A percentile compares a stretch with the other conserved stretches of the same genome.
Conservation (phyloP, 2,888 invertebrate species). For the Endotricha flammealis region DNA sequence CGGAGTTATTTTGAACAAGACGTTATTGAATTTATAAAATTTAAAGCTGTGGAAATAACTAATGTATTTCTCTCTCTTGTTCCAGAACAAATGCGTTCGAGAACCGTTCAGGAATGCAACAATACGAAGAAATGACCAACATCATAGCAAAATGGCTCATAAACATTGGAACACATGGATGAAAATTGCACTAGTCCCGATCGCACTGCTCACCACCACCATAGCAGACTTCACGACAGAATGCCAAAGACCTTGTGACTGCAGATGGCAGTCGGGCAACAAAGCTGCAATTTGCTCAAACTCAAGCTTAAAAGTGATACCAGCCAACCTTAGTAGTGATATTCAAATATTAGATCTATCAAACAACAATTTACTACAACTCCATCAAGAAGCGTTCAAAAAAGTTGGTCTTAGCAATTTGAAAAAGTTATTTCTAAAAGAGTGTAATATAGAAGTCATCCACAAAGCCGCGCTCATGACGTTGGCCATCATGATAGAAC, state of each 20-base stretch:
- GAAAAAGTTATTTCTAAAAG: constrained; percentile 87
- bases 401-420: constrained; percentile 85
- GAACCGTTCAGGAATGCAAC: constrained; percentile 61
- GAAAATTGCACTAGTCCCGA: constrained; percentile 52
- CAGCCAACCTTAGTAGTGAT: constrained; percentile 84
- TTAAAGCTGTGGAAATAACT: constrained; percentile 4
- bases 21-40: constrained; percentile 7
- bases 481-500: constrained; percentile 87
- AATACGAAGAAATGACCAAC: constrained; percentile 66
- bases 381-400: constrained; percentile 83
- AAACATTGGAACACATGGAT: constrained; percentile 72
- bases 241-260: constrained; percentile 86
- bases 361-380: constrained; percentile 81
- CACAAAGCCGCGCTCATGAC: constrained; percentile 86
- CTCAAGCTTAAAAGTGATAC: constrained; percentile 82
- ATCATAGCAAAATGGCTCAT: constrained; percentile 69
- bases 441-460: constrained; percentile 84
- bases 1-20: constrained; percentile 10
- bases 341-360: constrained; percentile 86
- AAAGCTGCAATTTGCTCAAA: constrained; percentile 90
- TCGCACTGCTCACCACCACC: constrained; percentile 49
- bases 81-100: constrained; percentile 62
- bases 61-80: constrained; percentile 29
- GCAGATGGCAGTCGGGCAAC: constrained; percentile 91
- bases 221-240: constrained; percentile 78